These are phyloP conservation scores for Pantherophis alleghaniensis DNA, from an alignment of 2,797 vertebrate genomes.

Conservation along the genomic window DNA sequence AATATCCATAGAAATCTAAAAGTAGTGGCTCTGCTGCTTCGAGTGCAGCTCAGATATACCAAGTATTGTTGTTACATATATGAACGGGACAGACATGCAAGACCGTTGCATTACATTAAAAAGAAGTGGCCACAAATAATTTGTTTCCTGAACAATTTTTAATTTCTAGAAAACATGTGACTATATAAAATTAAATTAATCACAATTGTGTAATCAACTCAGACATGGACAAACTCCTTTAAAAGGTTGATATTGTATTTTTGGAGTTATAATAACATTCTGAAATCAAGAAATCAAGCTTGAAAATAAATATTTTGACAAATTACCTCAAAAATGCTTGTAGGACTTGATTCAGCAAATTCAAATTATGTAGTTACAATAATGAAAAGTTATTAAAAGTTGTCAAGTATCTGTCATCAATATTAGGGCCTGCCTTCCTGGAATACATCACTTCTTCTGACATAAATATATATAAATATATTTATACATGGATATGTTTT, in stretches of 20 bases:
- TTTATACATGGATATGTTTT: not conserved
- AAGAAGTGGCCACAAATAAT: not conserved
- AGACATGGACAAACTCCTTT: conserved; percentile 5
- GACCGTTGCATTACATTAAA: too few species aligned
- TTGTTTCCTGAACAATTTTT: conserved; percentile 15
- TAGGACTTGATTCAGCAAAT: not conserved
- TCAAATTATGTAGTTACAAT: not conserved
- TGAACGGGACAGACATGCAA: too few species aligned
- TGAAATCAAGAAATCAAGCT: not conserved
- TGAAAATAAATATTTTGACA: conserved; percentile 6
- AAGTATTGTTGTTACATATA: too few species aligned
- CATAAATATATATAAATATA: not conserved
- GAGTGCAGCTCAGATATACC: too few species aligned
- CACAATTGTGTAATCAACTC: conserved; percentile 34
- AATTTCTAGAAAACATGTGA: conserved; percentile 29
- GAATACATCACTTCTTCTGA: not conserved
- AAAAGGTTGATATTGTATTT: conserved; percentile 24
- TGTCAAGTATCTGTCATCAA: too few species aligned
- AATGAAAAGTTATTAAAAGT: not conserved
- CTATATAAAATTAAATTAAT: not conserved
- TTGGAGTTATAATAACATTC: conserved; percentile 3
- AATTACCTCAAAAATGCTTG: conserved; percentile 5
- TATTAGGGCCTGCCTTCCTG: not conserved
- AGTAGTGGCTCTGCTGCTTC: too few species aligned
- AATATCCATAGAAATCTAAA: too few species aligned